These are phyloP conservation scores for Diabrotica virgifera DNA, from an alignment of 1,140 invertebrate species.

Conservation along the genomic window DNA sequence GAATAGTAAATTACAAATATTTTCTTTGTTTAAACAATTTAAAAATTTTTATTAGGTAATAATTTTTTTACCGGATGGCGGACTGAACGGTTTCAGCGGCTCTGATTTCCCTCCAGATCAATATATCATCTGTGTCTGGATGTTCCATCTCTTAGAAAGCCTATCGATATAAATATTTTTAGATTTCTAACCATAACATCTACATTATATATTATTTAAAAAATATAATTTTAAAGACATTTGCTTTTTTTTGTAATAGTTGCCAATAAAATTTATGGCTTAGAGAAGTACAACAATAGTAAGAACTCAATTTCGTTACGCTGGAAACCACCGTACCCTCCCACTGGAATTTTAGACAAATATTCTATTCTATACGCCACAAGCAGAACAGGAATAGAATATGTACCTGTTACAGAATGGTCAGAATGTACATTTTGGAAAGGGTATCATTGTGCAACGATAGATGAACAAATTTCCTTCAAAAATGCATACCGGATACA, in stretches of 20 bases:
- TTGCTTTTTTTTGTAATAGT: background rate
- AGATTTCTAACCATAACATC: too few species aligned
- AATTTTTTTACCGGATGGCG: too few species aligned
- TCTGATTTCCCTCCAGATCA: too few species aligned
- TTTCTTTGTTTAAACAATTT: too few species aligned
- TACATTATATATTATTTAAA: background rate
- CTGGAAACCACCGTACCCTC: constrained; percentile 24
- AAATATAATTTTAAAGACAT: background rate
- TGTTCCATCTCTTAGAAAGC: too few species aligned
- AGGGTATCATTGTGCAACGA: constrained; percentile 12
- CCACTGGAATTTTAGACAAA: constrained; percentile 18
- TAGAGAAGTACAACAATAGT: constrained; percentile 7
- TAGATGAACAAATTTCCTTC: background rate
- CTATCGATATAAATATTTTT: too few species aligned
- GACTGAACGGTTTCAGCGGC: too few species aligned
- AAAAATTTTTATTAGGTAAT: too few species aligned
- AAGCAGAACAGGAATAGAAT: background rate
- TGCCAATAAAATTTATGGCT: constrained; percentile 7
- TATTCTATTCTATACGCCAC: constrained; percentile 11
- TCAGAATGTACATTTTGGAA: constrained; percentile 26
- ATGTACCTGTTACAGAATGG: background rate
- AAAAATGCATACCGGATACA: background rate
- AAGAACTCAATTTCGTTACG: constrained; percentile 18
- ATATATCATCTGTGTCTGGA: too few species aligned
- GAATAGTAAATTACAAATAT: too few species aligned